These are phyloP conservation scores for Koerneria pararmatus DNA, from an alignment of 2,888 invertebrate species.

Conservation along the genomic window DNA sequence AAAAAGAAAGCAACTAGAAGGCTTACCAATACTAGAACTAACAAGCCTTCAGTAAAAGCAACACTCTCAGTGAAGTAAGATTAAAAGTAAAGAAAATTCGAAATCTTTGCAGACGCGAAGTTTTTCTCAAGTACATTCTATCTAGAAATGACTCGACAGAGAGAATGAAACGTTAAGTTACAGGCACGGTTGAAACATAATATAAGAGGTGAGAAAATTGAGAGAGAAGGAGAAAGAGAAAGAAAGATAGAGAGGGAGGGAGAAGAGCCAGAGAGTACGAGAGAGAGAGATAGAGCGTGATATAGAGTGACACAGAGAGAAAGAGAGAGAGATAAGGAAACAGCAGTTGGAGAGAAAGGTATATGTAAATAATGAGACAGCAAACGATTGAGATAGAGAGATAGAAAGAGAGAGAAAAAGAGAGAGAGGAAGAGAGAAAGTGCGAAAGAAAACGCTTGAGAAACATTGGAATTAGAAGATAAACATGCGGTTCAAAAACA, in stretches of 20 bases:
- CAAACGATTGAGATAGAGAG: slow-evolving; percentile 1
- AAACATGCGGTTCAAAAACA: no score
- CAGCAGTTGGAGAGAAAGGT: neutral
- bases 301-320: neutral
- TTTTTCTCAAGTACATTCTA: no score
- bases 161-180: no score
- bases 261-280: neutral
- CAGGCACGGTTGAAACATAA: no score
- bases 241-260: neutral
- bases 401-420: neutral
- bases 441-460: neutral
- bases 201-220: neutral
- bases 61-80: no score
- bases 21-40: no score
- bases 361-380: neutral
- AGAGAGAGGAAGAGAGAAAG: neutral
- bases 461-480: no score
- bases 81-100: no score
- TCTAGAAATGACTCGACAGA: no score
- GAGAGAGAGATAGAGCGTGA: slow-evolving; percentile 7
- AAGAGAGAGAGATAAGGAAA: neutral
- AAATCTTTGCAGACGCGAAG: no score
- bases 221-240: slow-evolving; percentile 12
- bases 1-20: no score
- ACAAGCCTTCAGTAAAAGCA: no score